Evolutionary conservation across 2,113 vertebrate genomes (phyloP).

Genomic region (Melanostigma gelatinosum): DNA sequence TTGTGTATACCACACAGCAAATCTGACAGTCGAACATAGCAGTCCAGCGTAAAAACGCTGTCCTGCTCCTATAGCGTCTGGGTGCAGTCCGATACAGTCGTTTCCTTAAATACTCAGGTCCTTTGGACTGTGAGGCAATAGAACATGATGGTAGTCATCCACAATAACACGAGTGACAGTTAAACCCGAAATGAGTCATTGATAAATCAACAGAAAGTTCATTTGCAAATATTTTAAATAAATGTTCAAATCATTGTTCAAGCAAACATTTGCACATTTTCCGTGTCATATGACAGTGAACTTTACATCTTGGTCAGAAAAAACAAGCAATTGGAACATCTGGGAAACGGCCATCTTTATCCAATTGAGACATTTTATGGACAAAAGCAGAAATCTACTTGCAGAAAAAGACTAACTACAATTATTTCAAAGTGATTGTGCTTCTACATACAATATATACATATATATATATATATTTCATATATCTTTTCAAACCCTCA

Average conservation of each 20-base stretch:
- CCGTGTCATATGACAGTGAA: too few species aligned
- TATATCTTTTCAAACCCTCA: too few species aligned
- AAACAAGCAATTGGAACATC: neutral
- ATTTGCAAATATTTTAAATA: too few species aligned
- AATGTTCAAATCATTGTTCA: neutral
- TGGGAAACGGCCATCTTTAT: neutral
- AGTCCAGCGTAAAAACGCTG: too few species aligned
- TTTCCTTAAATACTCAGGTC: too few species aligned
- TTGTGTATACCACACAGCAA: too few species aligned
- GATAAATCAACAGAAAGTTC: too few species aligned
- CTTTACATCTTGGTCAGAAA: neutral
- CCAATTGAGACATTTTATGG: too few species aligned
- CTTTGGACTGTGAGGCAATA: neutral
- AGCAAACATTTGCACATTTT: neutral
- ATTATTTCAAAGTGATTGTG: neutral
- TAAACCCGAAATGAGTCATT: neutral
- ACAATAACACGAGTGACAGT: neutral
- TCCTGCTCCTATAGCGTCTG: too few species aligned
- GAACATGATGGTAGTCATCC: neutral
- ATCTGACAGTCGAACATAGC: too few species aligned
- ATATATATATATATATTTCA: neutral
- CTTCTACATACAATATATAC: neutral
- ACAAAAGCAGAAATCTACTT: too few species aligned
- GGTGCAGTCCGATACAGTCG: too few species aligned
- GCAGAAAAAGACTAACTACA: neutral